phyloP scores from a whole-genome alignment of 2,888 invertebrate genomes.

The Drosophila subquinaria region DNA sequence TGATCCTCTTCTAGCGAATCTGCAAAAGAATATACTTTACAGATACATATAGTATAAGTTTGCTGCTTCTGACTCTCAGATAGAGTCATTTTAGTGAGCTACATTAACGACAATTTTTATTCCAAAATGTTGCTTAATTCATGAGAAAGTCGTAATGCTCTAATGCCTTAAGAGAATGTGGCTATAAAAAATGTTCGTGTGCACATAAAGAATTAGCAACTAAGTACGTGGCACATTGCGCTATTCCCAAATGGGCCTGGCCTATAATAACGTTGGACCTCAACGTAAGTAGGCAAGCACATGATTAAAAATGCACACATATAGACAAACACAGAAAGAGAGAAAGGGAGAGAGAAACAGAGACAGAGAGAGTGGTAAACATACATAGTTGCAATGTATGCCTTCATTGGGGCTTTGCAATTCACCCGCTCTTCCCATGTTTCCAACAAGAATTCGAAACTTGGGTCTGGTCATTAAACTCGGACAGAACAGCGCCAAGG shows the following conservation, averaged over 20 bases:
- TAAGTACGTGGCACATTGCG: constrained; percentile 74
- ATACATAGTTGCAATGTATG: constrained; percentile 42
- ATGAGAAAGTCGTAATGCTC: constrained; percentile 25
- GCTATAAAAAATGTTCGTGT: constrained; percentile 68
- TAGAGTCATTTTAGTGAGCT: neutral
- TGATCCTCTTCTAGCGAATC: neutral
- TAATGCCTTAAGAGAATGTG: constrained; percentile 1
- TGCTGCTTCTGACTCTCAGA: neutral
- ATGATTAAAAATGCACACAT: constrained; percentile 76
- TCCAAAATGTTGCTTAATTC: constrained; percentile 17
- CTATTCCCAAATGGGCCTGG: constrained; percentile 70
- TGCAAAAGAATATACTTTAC: neutral
- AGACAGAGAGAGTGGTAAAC: neutral
- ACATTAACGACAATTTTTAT: constrained; percentile 14
- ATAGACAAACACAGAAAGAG: constrained; percentile 19
- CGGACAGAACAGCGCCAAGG: constrained; percentile 24
- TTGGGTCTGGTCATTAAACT: constrained; percentile 60
- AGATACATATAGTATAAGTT: too few species aligned
- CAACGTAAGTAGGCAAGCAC: constrained; percentile 71
- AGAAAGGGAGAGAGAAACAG: neutral
- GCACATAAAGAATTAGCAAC: constrained; percentile 78
- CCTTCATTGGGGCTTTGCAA: constrained; percentile 38
- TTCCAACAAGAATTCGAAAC: constrained; percentile 46
- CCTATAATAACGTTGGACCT: constrained; percentile 62
- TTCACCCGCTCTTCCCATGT: constrained; percentile 30